phyloP scores from a whole-genome alignment of 2,888 invertebrate species.

The Oxyscelio sp. region DNA sequence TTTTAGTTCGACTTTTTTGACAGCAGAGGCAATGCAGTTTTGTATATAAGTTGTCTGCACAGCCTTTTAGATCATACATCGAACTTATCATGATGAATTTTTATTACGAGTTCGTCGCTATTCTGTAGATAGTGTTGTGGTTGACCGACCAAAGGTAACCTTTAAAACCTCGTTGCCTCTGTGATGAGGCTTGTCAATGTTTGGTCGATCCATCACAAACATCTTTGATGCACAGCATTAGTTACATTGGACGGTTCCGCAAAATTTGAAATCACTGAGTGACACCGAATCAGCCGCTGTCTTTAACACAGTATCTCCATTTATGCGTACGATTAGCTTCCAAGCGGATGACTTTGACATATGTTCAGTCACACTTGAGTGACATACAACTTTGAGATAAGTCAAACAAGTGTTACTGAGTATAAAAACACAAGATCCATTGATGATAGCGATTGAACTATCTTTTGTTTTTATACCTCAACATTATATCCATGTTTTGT shows the following conservation, averaged over 20 bases:
- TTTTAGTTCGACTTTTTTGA: no score
- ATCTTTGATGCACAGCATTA: constrained; percentile 54
- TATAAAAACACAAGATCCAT: not conserved
- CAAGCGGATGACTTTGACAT: constrained; percentile 69
- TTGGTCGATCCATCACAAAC: constrained; percentile 36
- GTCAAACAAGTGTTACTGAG: not conserved
- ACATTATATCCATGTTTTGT: no score
- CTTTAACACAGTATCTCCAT: constrained; percentile 61
- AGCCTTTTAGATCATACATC: no score
- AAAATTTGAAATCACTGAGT: constrained; percentile 39
- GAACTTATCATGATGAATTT: constrained; percentile 54
- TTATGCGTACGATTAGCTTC: constrained; percentile 67
- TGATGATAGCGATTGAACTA: not conserved
- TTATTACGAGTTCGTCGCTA: constrained; percentile 50
- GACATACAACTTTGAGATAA: not conserved
- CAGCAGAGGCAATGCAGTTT: no score
- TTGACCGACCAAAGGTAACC: constrained; percentile 40
- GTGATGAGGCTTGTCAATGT: not conserved
- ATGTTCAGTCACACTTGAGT: not conserved
- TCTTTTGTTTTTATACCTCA: not conserved
- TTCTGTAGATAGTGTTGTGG: constrained; percentile 48
- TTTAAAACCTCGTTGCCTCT: not conserved
- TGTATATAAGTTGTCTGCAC: no score
- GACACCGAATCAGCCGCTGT: constrained; percentile 53
- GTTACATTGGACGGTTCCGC: constrained; percentile 43